phyloP scores from a whole-genome alignment of 2,113 vertebrate species.

The Tetraodon nigroviridis region DNA sequence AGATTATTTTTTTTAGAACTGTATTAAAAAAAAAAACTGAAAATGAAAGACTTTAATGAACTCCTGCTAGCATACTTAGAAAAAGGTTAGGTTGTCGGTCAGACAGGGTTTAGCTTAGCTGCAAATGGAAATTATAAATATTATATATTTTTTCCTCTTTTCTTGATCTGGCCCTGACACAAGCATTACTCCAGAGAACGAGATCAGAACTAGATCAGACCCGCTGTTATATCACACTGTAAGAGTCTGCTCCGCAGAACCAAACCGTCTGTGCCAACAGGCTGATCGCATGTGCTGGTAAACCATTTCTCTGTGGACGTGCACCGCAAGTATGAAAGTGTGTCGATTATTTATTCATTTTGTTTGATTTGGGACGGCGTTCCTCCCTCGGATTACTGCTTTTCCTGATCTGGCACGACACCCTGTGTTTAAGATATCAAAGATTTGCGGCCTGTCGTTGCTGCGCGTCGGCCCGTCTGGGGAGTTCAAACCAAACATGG shows the following conservation, averaged over 20 bases:
- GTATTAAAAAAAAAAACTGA: not conserved
- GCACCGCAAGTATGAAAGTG: conserved; percentile 74
- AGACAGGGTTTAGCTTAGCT: not conserved
- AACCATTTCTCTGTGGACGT: conserved; percentile 71
- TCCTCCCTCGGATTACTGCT: conserved; percentile 69
- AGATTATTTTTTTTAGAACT: too few species aligned
- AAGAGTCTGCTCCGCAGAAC: conserved; percentile 68
- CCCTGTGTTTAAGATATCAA: conserved; percentile 80
- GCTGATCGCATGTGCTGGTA: conserved; percentile 72
- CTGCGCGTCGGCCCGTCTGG: conserved; percentile 63
- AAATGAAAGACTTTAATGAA: not conserved
- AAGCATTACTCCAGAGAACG: conserved; percentile 29
- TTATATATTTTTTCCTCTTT: conserved; percentile 2
- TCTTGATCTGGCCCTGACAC: conserved; percentile 23
- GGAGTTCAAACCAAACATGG: conserved; percentile 75
- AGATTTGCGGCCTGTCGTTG: conserved; percentile 70
- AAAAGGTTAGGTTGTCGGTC: too few species aligned
- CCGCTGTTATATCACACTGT: conserved; percentile 67
- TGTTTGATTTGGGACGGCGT: conserved; percentile 76
- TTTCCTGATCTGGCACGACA: conserved; percentile 68
- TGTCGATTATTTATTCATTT: conserved; percentile 80
- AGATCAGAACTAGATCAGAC: conserved; percentile 54
- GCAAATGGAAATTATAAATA: not conserved
- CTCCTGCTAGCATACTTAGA: too few species aligned
- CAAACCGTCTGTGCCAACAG: conserved; percentile 67